Evolutionary conservation across 2,113 vertebrate genomes (phyloP).

Genomic region (Channa argus): DNA sequence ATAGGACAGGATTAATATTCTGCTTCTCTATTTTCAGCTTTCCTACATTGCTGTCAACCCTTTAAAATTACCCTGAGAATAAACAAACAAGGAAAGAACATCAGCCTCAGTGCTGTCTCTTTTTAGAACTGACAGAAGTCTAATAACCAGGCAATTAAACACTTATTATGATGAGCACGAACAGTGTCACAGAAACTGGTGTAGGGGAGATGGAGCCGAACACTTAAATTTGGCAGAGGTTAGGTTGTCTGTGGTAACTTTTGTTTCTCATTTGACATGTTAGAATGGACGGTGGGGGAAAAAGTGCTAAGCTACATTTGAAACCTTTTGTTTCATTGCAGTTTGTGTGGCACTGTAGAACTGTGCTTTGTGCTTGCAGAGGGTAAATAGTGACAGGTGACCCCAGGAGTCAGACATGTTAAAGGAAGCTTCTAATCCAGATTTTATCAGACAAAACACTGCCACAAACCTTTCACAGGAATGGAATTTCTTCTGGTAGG

Average conservation of each 20-base stretch:
- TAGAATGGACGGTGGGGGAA: background rate
- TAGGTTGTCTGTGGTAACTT: background rate
- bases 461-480: background rate
- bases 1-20: background rate
- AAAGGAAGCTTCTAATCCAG: background rate
- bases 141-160: constrained; percentile 7
- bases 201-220: background rate
- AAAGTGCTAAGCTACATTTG: background rate
- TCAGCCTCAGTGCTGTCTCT: background rate
- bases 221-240: background rate
- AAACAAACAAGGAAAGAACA: constrained; percentile 31
- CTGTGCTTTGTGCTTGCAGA: background rate
- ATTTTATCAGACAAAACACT: background rate
- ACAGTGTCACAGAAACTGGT: constrained; percentile 5
- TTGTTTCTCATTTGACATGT: background rate
- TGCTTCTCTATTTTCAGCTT: constrained; percentile 4
- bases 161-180: constrained; percentile 26
- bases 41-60: constrained; percentile 12
- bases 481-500: background rate
- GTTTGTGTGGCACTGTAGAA: background rate
- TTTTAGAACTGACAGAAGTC: constrained; percentile 19
- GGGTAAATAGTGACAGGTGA: background rate
- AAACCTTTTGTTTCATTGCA: constrained; percentile 30
- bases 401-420: constrained; percentile 2
- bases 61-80: constrained; percentile 58